A percentile compares a stretch with the other conserved stretches of the same genome.
phyloP scores from a whole-genome alignment of 2,888 invertebrate species.

The Onthophagus sagittarius region DNA sequence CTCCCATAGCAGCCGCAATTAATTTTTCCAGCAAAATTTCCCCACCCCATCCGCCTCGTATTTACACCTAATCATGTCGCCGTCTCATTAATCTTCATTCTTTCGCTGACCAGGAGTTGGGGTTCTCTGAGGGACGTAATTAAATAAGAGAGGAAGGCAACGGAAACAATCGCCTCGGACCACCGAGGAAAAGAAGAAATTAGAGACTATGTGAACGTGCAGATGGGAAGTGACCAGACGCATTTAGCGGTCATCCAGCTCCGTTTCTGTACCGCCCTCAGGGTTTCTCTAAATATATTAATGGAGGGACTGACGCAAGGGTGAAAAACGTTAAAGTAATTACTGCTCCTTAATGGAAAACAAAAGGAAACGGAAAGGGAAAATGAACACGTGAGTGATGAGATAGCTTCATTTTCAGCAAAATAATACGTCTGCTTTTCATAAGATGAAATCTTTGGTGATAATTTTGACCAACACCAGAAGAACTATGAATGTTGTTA shows the following conservation, averaged over 20 bases:
- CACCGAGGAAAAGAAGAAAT: conserved; percentile 2
- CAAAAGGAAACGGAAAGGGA: conserved; percentile 2
- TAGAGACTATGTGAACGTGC: conserved; percentile 11
- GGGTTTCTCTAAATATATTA: conserved; percentile 12
- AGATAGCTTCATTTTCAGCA: not conserved
- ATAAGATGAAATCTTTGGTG: no score
- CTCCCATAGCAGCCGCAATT: conserved; percentile 1
- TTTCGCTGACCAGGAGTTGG: conserved; percentile 30
- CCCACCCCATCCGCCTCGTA: conserved; percentile 11
- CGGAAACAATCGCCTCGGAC: conserved; percentile 32
- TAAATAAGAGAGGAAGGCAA: conserved; percentile 33
- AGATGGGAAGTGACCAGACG: conserved; percentile 12
- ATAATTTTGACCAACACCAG: no score
- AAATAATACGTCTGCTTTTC: no score
- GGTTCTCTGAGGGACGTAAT: conserved; percentile 32
- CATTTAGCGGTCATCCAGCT: conserved; percentile 10
- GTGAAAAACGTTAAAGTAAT: conserved; percentile 10
- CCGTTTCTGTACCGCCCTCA: not conserved
- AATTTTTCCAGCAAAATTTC: conserved; percentile 15
- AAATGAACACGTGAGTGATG: not conserved
- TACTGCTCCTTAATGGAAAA: conserved; percentile 2
- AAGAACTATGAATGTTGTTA: no score
- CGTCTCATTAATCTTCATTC: conserved; percentile 41
- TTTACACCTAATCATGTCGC: conserved; percentile 37
- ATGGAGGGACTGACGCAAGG: not conserved